Conservation (phyloP, 1,140 invertebrate species). For the Bombus balteatus region DNA sequence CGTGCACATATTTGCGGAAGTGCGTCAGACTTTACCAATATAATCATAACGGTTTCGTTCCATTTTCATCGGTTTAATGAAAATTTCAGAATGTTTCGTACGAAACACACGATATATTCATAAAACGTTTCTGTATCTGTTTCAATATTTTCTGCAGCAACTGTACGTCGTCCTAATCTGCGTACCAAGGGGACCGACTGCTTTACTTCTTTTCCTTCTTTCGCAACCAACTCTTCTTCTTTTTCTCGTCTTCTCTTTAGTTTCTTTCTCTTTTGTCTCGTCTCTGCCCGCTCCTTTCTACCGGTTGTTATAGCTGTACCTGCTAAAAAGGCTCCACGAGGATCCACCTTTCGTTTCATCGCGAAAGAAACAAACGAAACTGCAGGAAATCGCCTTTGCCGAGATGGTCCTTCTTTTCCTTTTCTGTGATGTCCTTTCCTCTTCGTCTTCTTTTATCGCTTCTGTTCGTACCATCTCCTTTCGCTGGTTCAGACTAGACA, state of each 20-base stretch:
- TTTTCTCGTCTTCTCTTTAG: neutral
- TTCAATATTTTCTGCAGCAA: neutral
- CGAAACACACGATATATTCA: neutral
- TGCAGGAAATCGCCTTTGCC: constrained; percentile 65
- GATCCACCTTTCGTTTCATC: constrained; percentile 50
- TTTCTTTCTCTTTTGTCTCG: neutral
- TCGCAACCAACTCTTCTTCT: neutral
- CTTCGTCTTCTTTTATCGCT: neutral
- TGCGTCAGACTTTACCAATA: too few species aligned
- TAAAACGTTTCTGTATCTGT: neutral
- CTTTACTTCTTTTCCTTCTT: constrained; percentile 25
- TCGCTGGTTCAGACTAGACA: neutral
- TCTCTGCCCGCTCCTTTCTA: neutral
- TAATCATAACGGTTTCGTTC: neutral
- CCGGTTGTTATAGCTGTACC: neutral
- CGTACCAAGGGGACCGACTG: constrained; percentile 47
- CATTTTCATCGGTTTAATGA: neutral
- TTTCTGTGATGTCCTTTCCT: constrained; percentile 2
- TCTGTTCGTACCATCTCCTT: neutral
- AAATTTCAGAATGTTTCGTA: neutral
- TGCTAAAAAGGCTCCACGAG: neutral
- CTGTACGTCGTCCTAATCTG: constrained; percentile 68
- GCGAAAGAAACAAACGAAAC: constrained; percentile 68
- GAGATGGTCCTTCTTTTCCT: neutral
- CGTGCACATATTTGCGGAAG: too few species aligned